phyloP scores from a whole-genome alignment of 2,797 vertebrate genomes.

The Sarcophilus harrisii region DNA sequence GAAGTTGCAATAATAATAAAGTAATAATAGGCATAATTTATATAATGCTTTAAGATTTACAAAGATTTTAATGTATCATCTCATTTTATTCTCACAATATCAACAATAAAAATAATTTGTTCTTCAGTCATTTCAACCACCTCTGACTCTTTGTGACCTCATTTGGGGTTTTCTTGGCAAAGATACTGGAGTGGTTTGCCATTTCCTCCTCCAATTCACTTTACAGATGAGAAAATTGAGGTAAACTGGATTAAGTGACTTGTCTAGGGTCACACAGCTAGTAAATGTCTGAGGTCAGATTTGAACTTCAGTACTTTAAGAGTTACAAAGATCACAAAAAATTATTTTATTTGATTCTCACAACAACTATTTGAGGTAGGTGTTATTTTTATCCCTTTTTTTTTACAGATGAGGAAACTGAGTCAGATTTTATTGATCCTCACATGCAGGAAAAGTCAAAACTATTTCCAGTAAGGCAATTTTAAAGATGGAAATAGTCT shows the following conservation, averaged over 20 bases:
- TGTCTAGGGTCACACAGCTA: background rate
- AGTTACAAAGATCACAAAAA: background rate
- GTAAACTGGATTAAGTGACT: background rate
- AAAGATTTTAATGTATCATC: background rate
- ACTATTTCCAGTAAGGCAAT: background rate
- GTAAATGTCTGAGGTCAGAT: background rate
- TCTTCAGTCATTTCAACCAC: background rate
- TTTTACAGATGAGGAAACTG: background rate
- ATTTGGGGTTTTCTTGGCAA: background rate
- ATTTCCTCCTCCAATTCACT: background rate
- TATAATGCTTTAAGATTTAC: background rate
- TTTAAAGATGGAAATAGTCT: background rate
- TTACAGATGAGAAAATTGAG: background rate
- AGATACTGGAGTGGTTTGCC: background rate
- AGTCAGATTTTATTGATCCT: background rate
- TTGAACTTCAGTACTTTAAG: background rate
- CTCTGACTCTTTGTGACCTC: background rate
- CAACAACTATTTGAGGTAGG: background rate
- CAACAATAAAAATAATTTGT: background rate
- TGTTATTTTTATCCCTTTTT: background rate
- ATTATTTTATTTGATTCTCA: background rate
- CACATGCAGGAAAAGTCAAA: background rate
- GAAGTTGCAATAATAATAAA: background rate
- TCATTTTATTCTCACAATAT: background rate
- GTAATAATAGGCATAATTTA: background rate